phyloP scores from a whole-genome alignment of 2,113 vertebrate species.

The Oxyura jamaicensis region DNA sequence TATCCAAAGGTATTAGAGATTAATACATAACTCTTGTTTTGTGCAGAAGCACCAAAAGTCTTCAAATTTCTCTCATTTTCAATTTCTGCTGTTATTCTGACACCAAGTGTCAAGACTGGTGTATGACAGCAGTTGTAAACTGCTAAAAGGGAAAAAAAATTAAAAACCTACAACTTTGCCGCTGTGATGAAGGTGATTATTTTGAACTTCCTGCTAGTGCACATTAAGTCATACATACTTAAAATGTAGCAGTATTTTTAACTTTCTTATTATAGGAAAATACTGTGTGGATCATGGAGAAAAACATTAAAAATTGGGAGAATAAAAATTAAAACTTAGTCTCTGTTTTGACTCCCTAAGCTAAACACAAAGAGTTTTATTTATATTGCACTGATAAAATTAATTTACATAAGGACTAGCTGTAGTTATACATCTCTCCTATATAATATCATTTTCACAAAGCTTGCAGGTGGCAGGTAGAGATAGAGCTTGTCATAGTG shows the following conservation, averaged over 20 bases:
- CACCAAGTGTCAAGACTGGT: slow-evolving; percentile 59
- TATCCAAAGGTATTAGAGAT: neutral
- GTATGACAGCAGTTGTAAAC: slow-evolving; percentile 42
- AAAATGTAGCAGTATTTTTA: neutral
- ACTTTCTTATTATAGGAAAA: neutral
- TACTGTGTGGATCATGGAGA: neutral
- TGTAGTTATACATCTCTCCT: neutral
- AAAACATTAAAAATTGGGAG: neutral
- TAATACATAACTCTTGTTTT: neutral
- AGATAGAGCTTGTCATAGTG: neutral
- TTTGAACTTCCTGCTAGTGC: neutral
- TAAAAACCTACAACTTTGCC: neutral
- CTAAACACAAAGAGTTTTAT: neutral
- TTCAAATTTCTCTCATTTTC: neutral
- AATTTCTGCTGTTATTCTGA: slow-evolving; percentile 67
- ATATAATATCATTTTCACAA: neutral
- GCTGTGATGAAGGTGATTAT: neutral
- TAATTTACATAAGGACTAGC: neutral
- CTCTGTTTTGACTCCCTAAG: neutral
- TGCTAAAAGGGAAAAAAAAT: neutral
- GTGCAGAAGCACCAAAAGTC: neutral
- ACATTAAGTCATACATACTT: neutral
- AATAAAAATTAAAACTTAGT: neutral
- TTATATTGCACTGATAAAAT: neutral
- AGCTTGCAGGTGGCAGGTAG: neutral